Evolutionary conservation across 23 tunicate species (phyloP).

Genomic region (Halocynthia aurantium): DNA sequence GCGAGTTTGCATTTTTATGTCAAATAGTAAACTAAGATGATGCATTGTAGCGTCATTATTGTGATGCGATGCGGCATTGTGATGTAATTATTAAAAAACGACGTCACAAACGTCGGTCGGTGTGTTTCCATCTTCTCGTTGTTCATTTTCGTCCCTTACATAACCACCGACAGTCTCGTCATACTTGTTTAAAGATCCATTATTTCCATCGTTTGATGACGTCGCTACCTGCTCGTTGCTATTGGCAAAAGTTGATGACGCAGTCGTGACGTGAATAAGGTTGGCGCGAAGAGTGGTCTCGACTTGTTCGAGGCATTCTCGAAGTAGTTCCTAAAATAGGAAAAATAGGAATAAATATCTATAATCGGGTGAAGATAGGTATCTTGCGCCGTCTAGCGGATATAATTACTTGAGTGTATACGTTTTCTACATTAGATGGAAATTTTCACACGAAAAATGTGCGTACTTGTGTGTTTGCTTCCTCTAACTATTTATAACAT

Average conservation of each 20-base stretch:
- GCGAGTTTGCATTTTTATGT: too few relatives aligned
- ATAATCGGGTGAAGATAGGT: too few relatives aligned
- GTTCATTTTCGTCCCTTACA: constrained; percentile 7
- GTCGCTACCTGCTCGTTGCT: not conserved
- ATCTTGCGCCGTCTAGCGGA: too few relatives aligned
- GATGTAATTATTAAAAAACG: constrained; percentile 6
- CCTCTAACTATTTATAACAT: too few relatives aligned
- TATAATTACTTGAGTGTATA: too few relatives aligned
- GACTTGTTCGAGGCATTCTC: constrained; percentile 62
- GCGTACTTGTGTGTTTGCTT: too few relatives aligned
- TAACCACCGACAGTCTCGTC: constrained; percentile 15
- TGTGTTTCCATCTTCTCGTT: constrained; percentile 23
- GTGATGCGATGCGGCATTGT: too few relatives aligned
- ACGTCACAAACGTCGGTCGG: constrained; percentile 37
- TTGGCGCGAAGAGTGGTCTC: constrained; percentile 33
- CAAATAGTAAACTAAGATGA: too few relatives aligned
- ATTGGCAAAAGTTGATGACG: not conserved
- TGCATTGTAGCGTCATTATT: too few relatives aligned
- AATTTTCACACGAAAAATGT: too few relatives aligned
- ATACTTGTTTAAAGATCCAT: constrained; percentile 24
- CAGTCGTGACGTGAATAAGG: not conserved
- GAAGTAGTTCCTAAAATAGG: constrained; percentile 48
- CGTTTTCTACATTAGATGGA: too few relatives aligned
- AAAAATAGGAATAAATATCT: not conserved
- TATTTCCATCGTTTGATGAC: not conserved